These are phyloP conservation scores for Cetoscarus ocellatus DNA, from an alignment of 2,797 vertebrate species.

Conservation along the genomic window DNA sequence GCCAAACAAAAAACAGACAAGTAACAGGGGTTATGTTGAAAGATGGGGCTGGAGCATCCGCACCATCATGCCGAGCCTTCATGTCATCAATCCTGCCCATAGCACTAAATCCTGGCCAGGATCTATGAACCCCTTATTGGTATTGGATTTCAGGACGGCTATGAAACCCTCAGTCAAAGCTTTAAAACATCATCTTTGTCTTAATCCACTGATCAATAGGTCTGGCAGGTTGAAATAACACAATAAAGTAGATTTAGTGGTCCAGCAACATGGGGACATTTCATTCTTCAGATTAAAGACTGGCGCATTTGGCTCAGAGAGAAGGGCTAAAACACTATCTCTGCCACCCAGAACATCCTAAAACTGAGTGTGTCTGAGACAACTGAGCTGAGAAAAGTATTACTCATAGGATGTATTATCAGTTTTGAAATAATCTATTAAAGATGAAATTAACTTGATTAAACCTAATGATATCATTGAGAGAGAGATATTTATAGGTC, in stretches of 20 bases:
- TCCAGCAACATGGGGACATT: slow-evolving; percentile 59
- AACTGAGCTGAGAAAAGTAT: neutral
- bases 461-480: no score
- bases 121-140: slow-evolving; percentile 75
- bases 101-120: slow-evolving; percentile 75
- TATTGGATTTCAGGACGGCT: slow-evolving; percentile 78
- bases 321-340: slow-evolving; percentile 46
- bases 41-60: slow-evolving; percentile 58
- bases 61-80: slow-evolving; percentile 42
- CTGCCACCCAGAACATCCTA: slow-evolving; percentile 23
- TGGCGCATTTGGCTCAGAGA: slow-evolving; percentile 34
- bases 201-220: slow-evolving; percentile 83
- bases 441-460: no score
- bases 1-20: slow-evolving; percentile 70
- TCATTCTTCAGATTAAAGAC: slow-evolving; percentile 69
- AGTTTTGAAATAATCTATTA: no score
- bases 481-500: no score
- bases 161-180: slow-evolving; percentile 78
- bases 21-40: slow-evolving; percentile 74
- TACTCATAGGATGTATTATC: neutral
- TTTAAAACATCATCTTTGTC: slow-evolving; percentile 83
- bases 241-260: slow-evolving; percentile 82
- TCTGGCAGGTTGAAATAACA: slow-evolving; percentile 82
- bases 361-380: neutral
- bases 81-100: slow-evolving; percentile 74